These are phyloP conservation scores for Halocaridina rubra DNA, from an alignment of 2,888 invertebrate species.

Conservation along the genomic window DNA sequence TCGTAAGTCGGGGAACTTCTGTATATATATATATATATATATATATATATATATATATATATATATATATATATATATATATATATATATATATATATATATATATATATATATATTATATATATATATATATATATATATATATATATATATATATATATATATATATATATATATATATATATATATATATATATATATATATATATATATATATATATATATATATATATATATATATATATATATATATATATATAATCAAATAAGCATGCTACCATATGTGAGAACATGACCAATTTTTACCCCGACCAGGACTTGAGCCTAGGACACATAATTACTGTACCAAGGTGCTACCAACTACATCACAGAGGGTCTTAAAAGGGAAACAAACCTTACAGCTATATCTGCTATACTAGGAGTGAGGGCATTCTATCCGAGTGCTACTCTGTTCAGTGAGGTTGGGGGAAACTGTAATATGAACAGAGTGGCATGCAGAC, in stretches of 20 bases:
- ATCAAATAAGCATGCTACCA: constrained; percentile 1
- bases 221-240: constrained; percentile 6
- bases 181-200: constrained; percentile 42
- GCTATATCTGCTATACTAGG: too few relatives aligned
- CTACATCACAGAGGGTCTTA: too few relatives aligned
- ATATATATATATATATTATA: constrained; percentile 4
- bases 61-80: constrained; percentile 6
- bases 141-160: constrained; percentile 33
- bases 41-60: constrained; percentile 1
- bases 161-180: constrained; percentile 46
- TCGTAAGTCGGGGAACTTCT: too few relatives aligned
- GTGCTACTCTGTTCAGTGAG: too few relatives aligned
- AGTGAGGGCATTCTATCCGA: too few relatives aligned
- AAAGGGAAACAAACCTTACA: too few relatives aligned
- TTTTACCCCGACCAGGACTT: too few relatives aligned
- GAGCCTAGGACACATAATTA: too few relatives aligned
- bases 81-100: constrained; percentile 16
- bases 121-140: background rate
- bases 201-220: constrained; percentile 17
- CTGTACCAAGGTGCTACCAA: too few relatives aligned
- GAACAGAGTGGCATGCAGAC: too few relatives aligned
- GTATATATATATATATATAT: background rate
- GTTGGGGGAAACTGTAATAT: too few relatives aligned
- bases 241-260: constrained; percentile 25
- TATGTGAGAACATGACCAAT: too few relatives aligned